Evolutionary conservation across 2,113 vertebrate genomes (phyloP).

Genomic region (Mungos mungo): DNA sequence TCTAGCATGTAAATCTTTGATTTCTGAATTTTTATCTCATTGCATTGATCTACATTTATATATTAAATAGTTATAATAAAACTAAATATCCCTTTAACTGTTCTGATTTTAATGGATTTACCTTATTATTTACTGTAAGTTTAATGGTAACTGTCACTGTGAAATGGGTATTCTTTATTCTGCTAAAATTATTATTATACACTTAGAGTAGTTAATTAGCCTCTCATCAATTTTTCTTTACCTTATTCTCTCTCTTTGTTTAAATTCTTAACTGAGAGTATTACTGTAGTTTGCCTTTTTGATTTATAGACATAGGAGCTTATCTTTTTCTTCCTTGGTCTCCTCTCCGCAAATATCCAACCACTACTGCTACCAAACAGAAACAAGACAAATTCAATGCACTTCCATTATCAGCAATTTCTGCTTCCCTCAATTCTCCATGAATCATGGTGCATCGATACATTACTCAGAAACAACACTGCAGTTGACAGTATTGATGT

Average conservation of each 20-base stretch:
- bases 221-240: neutral
- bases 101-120: neutral
- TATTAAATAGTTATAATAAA: neutral
- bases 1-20: neutral
- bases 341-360: neutral
- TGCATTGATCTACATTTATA: neutral
- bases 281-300: neutral
- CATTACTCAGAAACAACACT: neutral
- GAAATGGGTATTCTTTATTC: neutral
- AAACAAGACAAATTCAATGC: neutral
- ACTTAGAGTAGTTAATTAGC: neutral
- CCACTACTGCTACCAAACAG: neutral
- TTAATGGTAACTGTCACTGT: neutral
- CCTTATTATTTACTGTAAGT: neutral
- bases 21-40: constrained; percentile 5
- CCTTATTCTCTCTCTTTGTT: neutral
- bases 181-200: neutral
- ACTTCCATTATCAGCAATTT: neutral
- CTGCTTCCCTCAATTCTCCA: neutral
- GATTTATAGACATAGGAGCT: neutral
- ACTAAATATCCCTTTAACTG: neutral
- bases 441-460: neutral
- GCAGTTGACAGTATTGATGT: neutral
- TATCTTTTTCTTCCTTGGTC: neutral
- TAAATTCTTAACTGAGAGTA: neutral